phyloP scores from a whole-genome alignment of 2,888 invertebrate species.

The Cosmia pyralina region DNA sequence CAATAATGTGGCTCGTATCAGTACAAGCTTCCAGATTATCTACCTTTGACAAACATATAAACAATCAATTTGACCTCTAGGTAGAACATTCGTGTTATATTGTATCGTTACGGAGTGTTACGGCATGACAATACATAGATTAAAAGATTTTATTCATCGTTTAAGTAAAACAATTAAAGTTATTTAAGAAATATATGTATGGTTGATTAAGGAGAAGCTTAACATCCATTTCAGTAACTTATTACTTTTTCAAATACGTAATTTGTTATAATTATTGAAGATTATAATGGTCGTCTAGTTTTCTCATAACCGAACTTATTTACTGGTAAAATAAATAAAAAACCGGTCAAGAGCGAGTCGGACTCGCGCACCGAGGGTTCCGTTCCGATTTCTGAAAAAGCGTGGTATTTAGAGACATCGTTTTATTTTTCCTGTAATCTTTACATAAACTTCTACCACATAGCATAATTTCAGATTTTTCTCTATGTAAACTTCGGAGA shows the following conservation, averaged over 20 bases:
- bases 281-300: conserved; percentile 3
- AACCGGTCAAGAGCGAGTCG: no score
- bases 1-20: not conserved
- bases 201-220: not conserved
- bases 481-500: no score
- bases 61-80: not conserved
- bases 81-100: not conserved
- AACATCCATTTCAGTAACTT: not conserved
- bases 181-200: not conserved
- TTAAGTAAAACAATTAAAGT: not conserved
- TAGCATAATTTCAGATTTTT: no score
- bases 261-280: not conserved
- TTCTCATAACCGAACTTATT: not conserved
- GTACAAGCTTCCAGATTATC: no score
- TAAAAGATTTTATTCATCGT: not conserved
- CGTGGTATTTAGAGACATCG: no score
- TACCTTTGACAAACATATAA: not conserved
- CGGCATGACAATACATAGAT: not conserved
- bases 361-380: no score
- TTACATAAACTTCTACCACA: no score
- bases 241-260: not conserved
- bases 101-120: not conserved
- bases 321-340: conserved; percentile 19
- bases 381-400: no score
- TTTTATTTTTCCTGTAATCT: no score